phyloP scores from a whole-genome alignment of 92 coral and sea anemone genomes.

The Porites cylindrica region DNA sequence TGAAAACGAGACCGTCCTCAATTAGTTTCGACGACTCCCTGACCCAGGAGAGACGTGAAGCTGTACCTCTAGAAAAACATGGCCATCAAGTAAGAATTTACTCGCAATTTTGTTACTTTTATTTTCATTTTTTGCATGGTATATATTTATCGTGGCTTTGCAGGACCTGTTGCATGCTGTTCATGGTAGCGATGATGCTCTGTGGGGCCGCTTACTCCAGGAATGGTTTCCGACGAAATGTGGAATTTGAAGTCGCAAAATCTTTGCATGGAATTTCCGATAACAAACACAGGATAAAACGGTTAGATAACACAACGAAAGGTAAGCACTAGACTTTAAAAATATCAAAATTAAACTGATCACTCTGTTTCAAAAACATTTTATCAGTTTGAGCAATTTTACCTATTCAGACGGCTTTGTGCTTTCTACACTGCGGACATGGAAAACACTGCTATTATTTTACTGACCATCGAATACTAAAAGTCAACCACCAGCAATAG shows the following conservation, averaged over 20 bases:
- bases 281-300: neutral
- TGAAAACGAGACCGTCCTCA: neutral
- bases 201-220: neutral
- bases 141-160: neutral
- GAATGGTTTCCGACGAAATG: neutral
- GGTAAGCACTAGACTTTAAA: conserved; percentile 8
- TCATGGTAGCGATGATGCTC: neutral
- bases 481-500: neutral
- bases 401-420: too few relatives aligned
- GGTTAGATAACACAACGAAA: neutral
- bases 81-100: conserved; percentile 10
- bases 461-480: neutral
- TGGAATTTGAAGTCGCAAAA: neutral
- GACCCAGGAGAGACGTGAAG: too few relatives aligned
- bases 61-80: neutral
- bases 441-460: neutral
- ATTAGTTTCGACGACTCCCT: neutral
- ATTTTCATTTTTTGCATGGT: neutral
- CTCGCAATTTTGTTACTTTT: neutral
- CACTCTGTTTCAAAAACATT: neutral
- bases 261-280: neutral
- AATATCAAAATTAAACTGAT: neutral
- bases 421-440: neutral
- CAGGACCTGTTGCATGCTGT: neutral
- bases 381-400: neutral